phyloP scores from a whole-genome alignment of 1,140 invertebrate genomes.

The Bombus polaris region DNA sequence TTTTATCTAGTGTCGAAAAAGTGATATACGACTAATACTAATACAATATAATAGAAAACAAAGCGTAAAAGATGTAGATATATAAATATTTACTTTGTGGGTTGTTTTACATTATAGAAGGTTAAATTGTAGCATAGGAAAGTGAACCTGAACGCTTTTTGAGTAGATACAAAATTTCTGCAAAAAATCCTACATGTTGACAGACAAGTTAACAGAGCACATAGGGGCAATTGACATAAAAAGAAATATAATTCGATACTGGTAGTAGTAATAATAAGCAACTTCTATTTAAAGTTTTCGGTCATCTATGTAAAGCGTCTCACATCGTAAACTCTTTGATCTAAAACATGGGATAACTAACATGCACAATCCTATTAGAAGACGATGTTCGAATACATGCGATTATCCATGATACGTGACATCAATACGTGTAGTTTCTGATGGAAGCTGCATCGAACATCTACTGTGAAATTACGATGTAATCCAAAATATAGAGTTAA shows the following conservation, averaged over 20 bases:
- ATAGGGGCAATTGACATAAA: too few species aligned
- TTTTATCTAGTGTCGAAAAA: not conserved
- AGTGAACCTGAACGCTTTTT: too few species aligned
- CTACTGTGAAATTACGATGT: not conserved
- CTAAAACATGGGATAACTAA: not conserved
- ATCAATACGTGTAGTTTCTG: not conserved
- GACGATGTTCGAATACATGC: not conserved
- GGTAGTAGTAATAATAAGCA: too few species aligned
- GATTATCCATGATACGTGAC: not conserved
- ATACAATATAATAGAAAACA: not conserved
- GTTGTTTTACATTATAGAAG: too few species aligned
- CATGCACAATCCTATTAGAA: not conserved
- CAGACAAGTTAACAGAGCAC: too few species aligned
- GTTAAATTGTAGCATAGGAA: too few species aligned
- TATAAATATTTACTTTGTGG: too few species aligned
- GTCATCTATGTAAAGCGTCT: not conserved
- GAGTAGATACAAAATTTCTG: too few species aligned
- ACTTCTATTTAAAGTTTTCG: not conserved
- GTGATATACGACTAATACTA: too few species aligned
- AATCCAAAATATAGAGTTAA: not conserved
- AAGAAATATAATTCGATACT: too few species aligned
- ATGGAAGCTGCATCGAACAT: not conserved
- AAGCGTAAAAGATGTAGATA: not conserved
- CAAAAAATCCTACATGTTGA: too few species aligned
- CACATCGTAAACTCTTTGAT: not conserved